Evolutionary conservation across 2,888 invertebrate species (phyloP), one percentile per base, ranked within the genome.

Genomic region (Lordiphosa andalusiaca): DNA sequence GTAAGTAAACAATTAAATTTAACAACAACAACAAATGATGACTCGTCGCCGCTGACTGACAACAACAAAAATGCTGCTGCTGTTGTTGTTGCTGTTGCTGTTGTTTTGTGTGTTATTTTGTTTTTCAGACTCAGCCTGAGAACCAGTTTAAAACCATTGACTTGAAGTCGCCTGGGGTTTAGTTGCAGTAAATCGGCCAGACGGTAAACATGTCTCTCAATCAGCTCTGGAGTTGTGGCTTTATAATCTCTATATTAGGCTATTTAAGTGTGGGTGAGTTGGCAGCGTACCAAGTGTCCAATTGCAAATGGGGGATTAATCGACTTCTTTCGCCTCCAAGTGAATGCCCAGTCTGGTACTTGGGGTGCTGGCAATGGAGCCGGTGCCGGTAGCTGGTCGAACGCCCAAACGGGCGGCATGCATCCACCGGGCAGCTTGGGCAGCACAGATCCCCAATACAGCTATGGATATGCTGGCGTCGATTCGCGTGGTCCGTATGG

Each of bases 121-220:
- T 10, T 19, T 10, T 5, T 21, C 47, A 35, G 38, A 30, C 41
- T 7, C 7, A 10, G 56, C 37, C 48, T 66, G 67, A 52, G 62
- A 71, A 69, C 75, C 58, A 69, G 78, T 67, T 80, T 84, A 84
- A 80, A 80, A 81, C 82, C 78, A 63, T 70, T 53, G 62, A 56
- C 67, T 57, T 46, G 46, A 35, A 44, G 55, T 60, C 59, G 70
- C 54, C 47, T 58, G 62, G 72, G 74, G 53, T 53, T 82, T 77
- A 80, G 78, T 80, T 70, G 68, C 60, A 67, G 54, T 16, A 30
- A 44, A 69, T 68, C 75, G 53, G 42, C 44, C 72, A 49, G 38
- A 39, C 71, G 46, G 49, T 48, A 49, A 80, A 77, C 78, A 80
- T 78, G 78, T 73, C 69, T 56, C 44, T 46, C 47, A 68, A 55